Evolutionary conservation across 2,113 vertebrate genomes (phyloP).

Genomic region (Siphamia tubifer): DNA sequence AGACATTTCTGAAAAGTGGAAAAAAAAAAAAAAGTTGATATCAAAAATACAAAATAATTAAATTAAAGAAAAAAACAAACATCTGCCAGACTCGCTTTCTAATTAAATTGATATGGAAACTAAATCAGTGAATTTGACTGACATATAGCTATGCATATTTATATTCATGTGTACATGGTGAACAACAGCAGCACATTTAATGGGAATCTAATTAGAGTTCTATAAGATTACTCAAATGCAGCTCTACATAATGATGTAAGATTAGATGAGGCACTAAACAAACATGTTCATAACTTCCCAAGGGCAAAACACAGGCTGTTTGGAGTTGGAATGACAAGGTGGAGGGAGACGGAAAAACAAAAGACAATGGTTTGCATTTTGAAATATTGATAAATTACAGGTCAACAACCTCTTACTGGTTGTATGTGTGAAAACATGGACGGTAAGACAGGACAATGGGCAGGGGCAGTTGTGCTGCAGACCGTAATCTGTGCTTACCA

Average conservation of each 20-base stretch:
- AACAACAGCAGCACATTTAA: conserved; percentile 23
- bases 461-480: conserved; percentile 61
- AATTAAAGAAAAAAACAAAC: too few relatives aligned
- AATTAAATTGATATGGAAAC: background rate
- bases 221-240: conserved; percentile 47
- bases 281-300: conserved; percentile 62
- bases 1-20: background rate
- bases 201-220: conserved; percentile 50
- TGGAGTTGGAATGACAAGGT: conserved; percentile 35
- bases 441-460: conserved; percentile 53
- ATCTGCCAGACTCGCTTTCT: background rate
- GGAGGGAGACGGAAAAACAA: conserved; percentile 48
- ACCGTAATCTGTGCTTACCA: conserved; percentile 81
- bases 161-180: background rate
- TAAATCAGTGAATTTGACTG: background rate
- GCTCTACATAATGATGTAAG: conserved; percentile 57
- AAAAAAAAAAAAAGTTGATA: background rate
- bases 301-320: conserved; percentile 39
- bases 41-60: background rate
- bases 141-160: background rate
- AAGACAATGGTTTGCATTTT: conserved; percentile 50
- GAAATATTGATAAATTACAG: conserved; percentile 72
- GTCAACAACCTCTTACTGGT: conserved; percentile 53
- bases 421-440: conserved; percentile 48
- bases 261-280: conserved; percentile 68